phyloP scores from a whole-genome alignment of 2,113 vertebrate species.

The Poicephalus gulielmi region DNA sequence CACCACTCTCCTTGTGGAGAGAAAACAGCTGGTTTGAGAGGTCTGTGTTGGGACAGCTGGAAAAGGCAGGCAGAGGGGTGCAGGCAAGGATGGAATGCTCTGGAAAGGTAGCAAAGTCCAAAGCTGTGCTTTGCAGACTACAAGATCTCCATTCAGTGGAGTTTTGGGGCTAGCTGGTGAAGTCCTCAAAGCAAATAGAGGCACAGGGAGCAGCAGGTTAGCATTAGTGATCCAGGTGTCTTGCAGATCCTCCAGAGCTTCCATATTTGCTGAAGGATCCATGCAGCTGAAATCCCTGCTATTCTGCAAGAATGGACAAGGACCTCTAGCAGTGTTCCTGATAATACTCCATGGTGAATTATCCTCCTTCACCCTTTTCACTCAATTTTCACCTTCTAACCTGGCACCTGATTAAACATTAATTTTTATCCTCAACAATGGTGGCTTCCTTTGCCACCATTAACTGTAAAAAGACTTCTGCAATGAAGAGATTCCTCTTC shows the following conservation, averaged over 20 bases:
- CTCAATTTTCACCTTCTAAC: background rate
- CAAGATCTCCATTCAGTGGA: background rate
- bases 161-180: background rate
- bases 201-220: background rate
- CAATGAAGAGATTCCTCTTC: background rate
- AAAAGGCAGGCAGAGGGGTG: background rate
- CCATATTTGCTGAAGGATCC: background rate
- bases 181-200: background rate
- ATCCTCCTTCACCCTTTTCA: background rate
- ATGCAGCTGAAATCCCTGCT: background rate
- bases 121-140: background rate
- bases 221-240: background rate
- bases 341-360: background rate
- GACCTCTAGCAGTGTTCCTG: background rate
- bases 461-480: background rate
- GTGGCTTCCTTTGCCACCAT: background rate
- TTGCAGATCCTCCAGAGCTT: background rate
- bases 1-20: background rate
- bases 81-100: background rate
- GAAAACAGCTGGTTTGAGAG: background rate
- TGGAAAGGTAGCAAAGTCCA: background rate
- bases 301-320: fast-evolving
- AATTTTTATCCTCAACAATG: background rate
- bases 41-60: background rate
- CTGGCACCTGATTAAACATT: background rate